Percentiles rank a stretch among this genome's conserved stretches.
These are phyloP conservation scores for Leptinotarsa juncta DNA, from an alignment of 2,888 invertebrate species.

Conservation along the genomic window DNA sequence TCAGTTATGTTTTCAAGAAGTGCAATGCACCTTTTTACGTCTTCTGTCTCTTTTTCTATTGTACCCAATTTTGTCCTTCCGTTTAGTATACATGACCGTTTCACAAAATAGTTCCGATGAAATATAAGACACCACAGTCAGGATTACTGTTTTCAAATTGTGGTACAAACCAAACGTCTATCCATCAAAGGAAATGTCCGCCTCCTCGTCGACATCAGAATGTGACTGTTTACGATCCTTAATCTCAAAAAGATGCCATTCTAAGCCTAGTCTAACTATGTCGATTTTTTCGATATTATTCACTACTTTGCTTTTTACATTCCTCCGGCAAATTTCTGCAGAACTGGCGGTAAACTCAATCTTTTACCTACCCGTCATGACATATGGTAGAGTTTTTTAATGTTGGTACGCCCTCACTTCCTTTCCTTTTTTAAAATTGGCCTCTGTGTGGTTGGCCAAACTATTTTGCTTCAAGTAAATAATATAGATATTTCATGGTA, in stretches of 20 bases:
- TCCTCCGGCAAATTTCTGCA: constrained; percentile 33
- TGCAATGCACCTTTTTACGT: constrained; percentile 56
- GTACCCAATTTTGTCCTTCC: constrained; percentile 63
- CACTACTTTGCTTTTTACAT: constrained; percentile 49
- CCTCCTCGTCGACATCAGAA: constrained; percentile 52
- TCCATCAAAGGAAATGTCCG: constrained; percentile 61
- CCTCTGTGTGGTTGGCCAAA: constrained; percentile 57
- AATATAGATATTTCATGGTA: constrained; percentile 65
- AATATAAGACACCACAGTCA: constrained; percentile 17
- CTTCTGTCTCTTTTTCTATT: constrained; percentile 48
- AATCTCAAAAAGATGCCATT: constrained; percentile 15
- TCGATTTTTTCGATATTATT: constrained; percentile 59
- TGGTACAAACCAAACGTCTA: constrained; percentile 37
- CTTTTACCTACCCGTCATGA: constrained; percentile 33
- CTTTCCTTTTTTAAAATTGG: constrained; percentile 52
- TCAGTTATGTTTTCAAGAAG: constrained; percentile 50
- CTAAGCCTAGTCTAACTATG: constrained; percentile 25
- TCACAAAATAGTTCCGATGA: constrained; percentile 41
- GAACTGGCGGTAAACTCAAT: constrained; percentile 27
- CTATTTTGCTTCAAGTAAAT: constrained; percentile 57
- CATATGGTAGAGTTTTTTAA: constrained; percentile 50
- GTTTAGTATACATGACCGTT: constrained; percentile 56
- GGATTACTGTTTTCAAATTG: constrained; percentile 32
- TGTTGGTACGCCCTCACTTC: constrained; percentile 46
- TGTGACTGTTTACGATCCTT: constrained; percentile 28